Base-by-base conservation (phyloP, 2,888 invertebrate species). In the Cheilosia impressa region DNA sequence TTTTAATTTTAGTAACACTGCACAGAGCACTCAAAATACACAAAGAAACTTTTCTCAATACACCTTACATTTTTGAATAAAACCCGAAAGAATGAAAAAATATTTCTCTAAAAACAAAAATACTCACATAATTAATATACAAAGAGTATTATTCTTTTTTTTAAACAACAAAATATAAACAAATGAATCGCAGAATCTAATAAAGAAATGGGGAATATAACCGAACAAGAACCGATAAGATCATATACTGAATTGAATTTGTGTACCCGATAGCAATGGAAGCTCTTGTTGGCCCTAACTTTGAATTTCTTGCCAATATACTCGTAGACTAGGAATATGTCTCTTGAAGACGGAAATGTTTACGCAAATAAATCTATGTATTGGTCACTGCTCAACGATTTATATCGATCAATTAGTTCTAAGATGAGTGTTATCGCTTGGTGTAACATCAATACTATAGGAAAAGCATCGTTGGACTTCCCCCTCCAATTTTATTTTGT, bases 161-260 rank as follows among this genome's bases (percentile, higher is more conserved):
- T 50, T 47, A 52, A 41, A 43, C 19, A 50, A 27, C 15, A 65
- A 72, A 58, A 22, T 43, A 72, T 22, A 43, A 65, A 38, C 31
- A 52, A 66, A 72, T 58, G 24, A 45, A 17, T 52, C n/a, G 19
- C 43, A 58, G 45, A 31, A 47, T 60, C 2, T 31, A 22, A 41
- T 17, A 50, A 62, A 19, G 19, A 53, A 80, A 53, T 60, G 43
- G 60, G 52, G 43, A 57, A 47, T 69, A 62, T 68, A 80, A 73
- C 80, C 73, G 52, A 31, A 10, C 80, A 75, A 80, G 73, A 80
- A 68, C 73, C 73, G 73, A 80, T 73, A 68, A 68, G 66, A 75
- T 80, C 73, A 73, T 55, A 68, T 34, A 80, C 80, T 80, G 66
- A 80, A 73, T 66, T 73, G 73, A 73, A 73, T 55, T 66, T 68